Conservation (phyloP, 2,888 invertebrate species). For the Dicyrtomina minuta region DNA sequence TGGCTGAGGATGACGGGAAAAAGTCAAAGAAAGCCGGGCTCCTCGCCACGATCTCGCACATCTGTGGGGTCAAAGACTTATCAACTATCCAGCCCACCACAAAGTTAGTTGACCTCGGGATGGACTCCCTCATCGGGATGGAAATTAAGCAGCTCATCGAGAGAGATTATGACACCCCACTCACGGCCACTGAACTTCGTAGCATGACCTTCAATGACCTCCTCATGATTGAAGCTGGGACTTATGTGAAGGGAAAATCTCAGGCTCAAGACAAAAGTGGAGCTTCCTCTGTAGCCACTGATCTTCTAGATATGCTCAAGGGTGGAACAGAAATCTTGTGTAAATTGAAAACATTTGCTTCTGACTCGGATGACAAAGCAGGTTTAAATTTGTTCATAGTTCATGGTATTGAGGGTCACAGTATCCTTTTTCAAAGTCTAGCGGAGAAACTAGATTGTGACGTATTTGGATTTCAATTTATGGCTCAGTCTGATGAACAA, state of each 20-base stretch:
- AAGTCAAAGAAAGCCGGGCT: slow-evolving; percentile 53
- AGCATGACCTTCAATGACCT: no score
- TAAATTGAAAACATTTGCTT: slow-evolving; percentile 1
- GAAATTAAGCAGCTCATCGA: no score
- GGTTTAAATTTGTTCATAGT: slow-evolving; percentile 16
- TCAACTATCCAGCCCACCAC: slow-evolving; percentile 59
- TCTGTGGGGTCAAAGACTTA: slow-evolving; percentile 60
- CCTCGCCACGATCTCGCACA: slow-evolving; percentile 58
- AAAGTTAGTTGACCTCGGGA: slow-evolving; percentile 63
- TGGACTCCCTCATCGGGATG: no score
- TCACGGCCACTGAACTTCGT: slow-evolving; percentile 61
- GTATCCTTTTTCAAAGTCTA: background rate
- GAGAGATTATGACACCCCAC: no score
- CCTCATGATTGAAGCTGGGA: slow-evolving; percentile 24
- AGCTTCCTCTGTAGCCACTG: no score
- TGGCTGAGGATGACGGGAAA: slow-evolving; percentile 56
- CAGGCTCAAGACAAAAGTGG: no score
- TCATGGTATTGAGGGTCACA: slow-evolving; percentile 28
- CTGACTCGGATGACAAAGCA: background rate
- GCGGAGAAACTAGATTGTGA: slow-evolving; percentile 15
- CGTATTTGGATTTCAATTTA: slow-evolving; percentile 25
- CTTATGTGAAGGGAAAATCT: slow-evolving; percentile 4
- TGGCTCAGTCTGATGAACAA: background rate
- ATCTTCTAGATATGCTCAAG: background rate
- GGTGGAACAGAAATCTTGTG: background rate